Evolutionary conservation across 2,797 vertebrate species (phyloP), one percentile per base, ranked within the genome.

Genomic region (Meriones psammophilus): DNA sequence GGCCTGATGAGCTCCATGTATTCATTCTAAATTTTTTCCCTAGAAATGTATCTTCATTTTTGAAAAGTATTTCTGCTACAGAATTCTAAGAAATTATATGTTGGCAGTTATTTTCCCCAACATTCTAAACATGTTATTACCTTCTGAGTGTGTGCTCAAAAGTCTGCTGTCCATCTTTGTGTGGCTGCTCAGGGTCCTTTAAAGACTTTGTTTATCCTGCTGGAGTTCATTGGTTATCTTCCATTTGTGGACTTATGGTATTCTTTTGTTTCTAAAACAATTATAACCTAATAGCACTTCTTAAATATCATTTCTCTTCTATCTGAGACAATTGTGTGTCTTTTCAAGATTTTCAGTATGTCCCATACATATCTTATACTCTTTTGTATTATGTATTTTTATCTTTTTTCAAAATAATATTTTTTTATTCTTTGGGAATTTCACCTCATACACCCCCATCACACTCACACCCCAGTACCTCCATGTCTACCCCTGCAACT

Each of bases 1-100:
- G 39, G 30, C 39, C 56, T 33, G 14, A 60, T 87, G 36, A 86
- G 50, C 5, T 58, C 33, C 20, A 22, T 90, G 26, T n/a, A 24
- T 20, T 69, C 33, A 18, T 33, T 87, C 50, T 15, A 5, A 39
- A 68, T 26, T 0, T 18, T 24, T 88, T 62, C 71, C 73, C 54
- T 66, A 76, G 28, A 93, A 89, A 89, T 58, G 42, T 74, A 74
- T 15, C 26, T 58, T 88, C 56, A 86, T 24, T 50, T 95, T 66
- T 84, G 10, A 90, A 79, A 50, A 80, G 77, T 60, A 73, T 68
- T 88, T 92, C 68, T 62, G 36, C 71, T 78, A 68, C 14, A 64
- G 36, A 76, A 93, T 69, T 80, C 39, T 91, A 36, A n/a, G 56
- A 42, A 91, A 50, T 39, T 91, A 24, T 77, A 85, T 8, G 9